These are phyloP conservation scores for Heterotilapia buettikoferi DNA, from an alignment of 2,113 vertebrate species.

Conservation along the genomic window DNA sequence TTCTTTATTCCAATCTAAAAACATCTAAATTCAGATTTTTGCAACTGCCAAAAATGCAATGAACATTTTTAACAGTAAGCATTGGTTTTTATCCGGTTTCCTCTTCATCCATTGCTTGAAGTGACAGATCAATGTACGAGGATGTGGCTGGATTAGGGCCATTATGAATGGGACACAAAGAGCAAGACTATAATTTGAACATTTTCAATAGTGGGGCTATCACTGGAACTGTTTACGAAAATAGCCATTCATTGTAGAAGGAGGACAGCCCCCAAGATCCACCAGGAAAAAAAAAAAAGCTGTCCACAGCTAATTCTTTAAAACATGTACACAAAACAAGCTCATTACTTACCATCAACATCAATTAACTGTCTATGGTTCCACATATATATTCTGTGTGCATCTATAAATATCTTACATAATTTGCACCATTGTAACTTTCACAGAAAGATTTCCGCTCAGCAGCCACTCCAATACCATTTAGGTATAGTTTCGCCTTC, in stretches of 20 bases:
- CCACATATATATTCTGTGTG: constrained; percentile 3
- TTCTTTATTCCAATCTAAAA: background rate
- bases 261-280: background rate
- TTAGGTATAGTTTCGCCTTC: constrained; percentile 17
- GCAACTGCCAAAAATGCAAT: background rate
- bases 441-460: background rate
- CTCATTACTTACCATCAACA: constrained; percentile 3
- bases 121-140: constrained; percentile 24
- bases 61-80: background rate
- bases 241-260: constrained; percentile 45
- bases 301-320: background rate
- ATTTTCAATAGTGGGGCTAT: constrained; percentile 48
- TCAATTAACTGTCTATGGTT: background rate
- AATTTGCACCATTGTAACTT: background rate
- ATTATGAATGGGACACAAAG: constrained; percentile 44
- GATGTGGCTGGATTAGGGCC: constrained; percentile 38
- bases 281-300: rapidly evolving
- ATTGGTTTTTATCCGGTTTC: background rate
- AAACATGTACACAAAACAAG: constrained; percentile 9
- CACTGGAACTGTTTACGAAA: constrained; percentile 49
- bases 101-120: background rate
- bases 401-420: constrained; percentile 2
- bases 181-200: constrained; percentile 56
- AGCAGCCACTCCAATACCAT: background rate
- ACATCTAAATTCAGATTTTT: background rate